Evolutionary conservation across 2,113 vertebrate genomes (phyloP), one percentile per base, ranked within the genome.

Genomic region (Mormyrus lacerda): DNA sequence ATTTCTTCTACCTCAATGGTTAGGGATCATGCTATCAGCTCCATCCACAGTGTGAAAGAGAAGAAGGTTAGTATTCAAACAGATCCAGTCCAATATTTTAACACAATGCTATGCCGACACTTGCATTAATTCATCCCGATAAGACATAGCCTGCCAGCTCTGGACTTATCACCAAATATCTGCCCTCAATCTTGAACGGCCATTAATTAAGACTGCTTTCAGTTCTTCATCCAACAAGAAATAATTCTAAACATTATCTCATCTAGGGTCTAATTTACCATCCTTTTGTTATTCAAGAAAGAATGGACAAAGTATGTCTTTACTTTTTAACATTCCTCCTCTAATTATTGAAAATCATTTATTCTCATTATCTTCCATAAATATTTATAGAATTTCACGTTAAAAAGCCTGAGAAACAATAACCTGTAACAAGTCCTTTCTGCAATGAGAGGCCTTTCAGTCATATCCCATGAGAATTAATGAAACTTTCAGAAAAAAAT

Each of bases 201-300:
- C 58, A 73, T 89, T 85, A 89, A 90, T 88, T 91, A 90, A 87
- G 90, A 89, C 65, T 35, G 85, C 83, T 92, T 90, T 90, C 51
- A 79, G 79, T 35, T 90, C 87, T 87, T 19, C 55, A 83, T 83
- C 89, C 39, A 50, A 76, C 50, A 44, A 87, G 35, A 90, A 39
- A 55, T 35, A 73, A 47, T 51, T 55, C n/a, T 69, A 53, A 73
- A 87, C 88, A 87, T 73, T 65, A 89, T 87, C 50, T 90, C 73
- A 48, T 87, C 31, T 85, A 65, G 82, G 88, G 65, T 84, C 90
- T 53, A 90, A 90, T 79, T 76, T 53, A 35, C n/a, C 47, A 51
- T 86, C 73, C 73, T 86, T 51, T 86, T 53, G 27, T 27, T 35
- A 47, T 53, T 50, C 11, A n/a, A 51, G 44, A 51, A 86, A 4